These are phyloP conservation scores for Thaleichthys pacificus DNA, from an alignment of 2,797 vertebrate species.

Conservation along the genomic window DNA sequence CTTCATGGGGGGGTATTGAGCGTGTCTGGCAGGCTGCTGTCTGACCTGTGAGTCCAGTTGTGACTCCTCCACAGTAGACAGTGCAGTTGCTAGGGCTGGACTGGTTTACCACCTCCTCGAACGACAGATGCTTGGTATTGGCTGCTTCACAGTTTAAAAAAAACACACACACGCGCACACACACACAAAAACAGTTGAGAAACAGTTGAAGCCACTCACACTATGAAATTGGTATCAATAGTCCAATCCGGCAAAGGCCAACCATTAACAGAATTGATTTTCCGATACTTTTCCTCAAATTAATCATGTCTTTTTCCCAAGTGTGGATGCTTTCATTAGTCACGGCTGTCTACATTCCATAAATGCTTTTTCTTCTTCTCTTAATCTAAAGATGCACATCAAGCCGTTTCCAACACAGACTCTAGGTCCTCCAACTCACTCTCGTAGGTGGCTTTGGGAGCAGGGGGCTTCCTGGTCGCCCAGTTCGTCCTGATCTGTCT, in stretches of 20 bases:
- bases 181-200: neutral
- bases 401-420: neutral
- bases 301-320: no score
- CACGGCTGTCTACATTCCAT: neutral
- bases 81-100: constrained; percentile 97
- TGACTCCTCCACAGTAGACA: constrained; percentile 95
- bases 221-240: neutral
- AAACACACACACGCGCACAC: no score
- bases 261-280: neutral
- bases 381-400: neutral
- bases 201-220: neutral
- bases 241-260: neutral
- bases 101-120: constrained; percentile 95
- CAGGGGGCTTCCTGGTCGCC: constrained; percentile 95
- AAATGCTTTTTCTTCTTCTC: neutral
- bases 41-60: constrained; percentile 89
- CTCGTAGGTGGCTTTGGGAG: constrained; percentile 90
- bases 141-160: constrained; percentile 51
- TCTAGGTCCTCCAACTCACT: constrained; percentile 69
- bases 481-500: constrained; percentile 98
- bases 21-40: neutral
- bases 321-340: neutral
- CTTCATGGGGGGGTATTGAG: no score
- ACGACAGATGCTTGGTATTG: constrained; percentile 91
- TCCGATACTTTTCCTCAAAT: neutral